These are phyloP conservation scores for Columba janthina DNA, from an alignment of 2,113 vertebrate species.

Conservation along the genomic window DNA sequence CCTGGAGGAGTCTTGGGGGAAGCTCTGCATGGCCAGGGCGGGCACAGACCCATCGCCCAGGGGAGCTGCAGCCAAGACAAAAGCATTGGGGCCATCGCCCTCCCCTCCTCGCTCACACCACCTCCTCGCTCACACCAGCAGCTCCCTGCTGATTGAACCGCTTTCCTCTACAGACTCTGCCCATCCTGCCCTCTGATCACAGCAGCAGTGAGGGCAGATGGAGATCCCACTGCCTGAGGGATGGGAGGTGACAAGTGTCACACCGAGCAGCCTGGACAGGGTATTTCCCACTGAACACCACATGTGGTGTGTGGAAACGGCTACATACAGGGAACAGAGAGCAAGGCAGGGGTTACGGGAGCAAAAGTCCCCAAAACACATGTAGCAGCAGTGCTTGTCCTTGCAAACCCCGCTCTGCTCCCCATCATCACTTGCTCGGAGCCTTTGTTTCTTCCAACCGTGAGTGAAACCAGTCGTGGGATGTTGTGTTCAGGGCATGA, in stretches of 20 bases:
- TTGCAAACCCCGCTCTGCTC: neutral
- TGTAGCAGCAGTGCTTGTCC: neutral
- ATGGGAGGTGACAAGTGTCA: neutral
- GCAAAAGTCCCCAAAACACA: accelerated
- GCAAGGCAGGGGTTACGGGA: neutral
- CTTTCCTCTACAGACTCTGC: neutral
- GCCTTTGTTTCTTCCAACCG: slow-evolving; percentile 23
- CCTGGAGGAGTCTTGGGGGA: neutral
- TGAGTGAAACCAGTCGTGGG: slow-evolving; percentile 60
- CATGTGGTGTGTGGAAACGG: accelerated
- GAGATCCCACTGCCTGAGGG: accelerated
- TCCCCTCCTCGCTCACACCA: accelerated
- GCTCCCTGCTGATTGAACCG: neutral
- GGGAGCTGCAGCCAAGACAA: neutral
- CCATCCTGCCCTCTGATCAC: accelerated
- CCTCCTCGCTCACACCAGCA: accelerated
- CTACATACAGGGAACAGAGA: neutral
- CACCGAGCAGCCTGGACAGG: neutral
- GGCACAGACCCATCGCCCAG: neutral
- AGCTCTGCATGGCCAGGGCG: neutral
- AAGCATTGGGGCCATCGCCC: neutral
- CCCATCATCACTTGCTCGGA: neutral
- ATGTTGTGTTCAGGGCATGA: slow-evolving; percentile 25
- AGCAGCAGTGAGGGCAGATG: accelerated
- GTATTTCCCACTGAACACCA: neutral